Evolutionary conservation across 2,888 invertebrate species (phyloP).

Genomic region (Tetropium fuscum): DNA sequence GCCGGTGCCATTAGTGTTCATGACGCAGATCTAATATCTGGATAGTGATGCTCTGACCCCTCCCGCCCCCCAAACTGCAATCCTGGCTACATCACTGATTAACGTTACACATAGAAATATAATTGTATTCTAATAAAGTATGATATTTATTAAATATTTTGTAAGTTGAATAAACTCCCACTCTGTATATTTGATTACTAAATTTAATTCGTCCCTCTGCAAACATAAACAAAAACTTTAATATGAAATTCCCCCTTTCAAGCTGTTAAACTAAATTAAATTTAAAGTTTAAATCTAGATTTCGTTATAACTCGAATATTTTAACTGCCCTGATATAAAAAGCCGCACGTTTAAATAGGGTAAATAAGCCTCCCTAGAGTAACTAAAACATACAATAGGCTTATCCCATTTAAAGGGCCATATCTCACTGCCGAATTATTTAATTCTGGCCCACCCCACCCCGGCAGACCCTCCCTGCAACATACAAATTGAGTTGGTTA

Average conservation of each 20-base stretch:
- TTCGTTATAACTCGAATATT: slow-evolving; percentile 35
- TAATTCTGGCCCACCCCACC: slow-evolving; percentile 51
- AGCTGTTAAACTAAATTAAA: slow-evolving; percentile 47
- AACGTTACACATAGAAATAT: slow-evolving; percentile 3
- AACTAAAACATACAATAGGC: slow-evolving; percentile 56
- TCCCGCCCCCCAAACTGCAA: too few relatives aligned
- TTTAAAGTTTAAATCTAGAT: slow-evolving; percentile 47
- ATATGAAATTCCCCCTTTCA: slow-evolving; percentile 41
- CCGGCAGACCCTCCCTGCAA: too few relatives aligned
- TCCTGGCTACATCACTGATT: too few relatives aligned
- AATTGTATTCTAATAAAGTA: slow-evolving; percentile 14
- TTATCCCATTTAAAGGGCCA: slow-evolving; percentile 57
- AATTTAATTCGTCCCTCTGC: slow-evolving; percentile 42
- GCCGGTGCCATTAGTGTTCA: too few relatives aligned
- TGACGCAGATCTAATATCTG: too few relatives aligned
- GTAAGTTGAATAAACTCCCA: background rate
- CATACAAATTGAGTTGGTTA: slow-evolving; percentile 62
- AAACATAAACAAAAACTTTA: slow-evolving; percentile 50
- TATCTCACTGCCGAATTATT: slow-evolving; percentile 58
- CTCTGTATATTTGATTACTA: slow-evolving; percentile 42
- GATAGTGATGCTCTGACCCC: too few relatives aligned
- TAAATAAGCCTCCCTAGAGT: slow-evolving; percentile 51
- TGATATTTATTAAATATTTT: slow-evolving; percentile 15
- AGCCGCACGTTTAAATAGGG: slow-evolving; percentile 49
- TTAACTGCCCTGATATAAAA: slow-evolving; percentile 54